Conservation (phyloP, 2,888 invertebrate genomes). For the Rapana venosa region DNA sequence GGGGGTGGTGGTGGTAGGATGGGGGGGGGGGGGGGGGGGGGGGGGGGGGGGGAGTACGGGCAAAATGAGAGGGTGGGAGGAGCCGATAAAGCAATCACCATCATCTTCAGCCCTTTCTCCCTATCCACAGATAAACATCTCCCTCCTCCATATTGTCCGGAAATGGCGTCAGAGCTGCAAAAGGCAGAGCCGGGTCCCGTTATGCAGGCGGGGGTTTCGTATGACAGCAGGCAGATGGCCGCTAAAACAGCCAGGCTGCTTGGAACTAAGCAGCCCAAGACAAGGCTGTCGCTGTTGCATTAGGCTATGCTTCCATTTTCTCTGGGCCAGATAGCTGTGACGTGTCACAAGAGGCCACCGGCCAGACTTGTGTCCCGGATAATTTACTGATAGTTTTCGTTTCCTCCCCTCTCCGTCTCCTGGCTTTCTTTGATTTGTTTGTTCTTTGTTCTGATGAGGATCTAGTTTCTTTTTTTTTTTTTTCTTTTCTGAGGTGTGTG, state of each 20-base stretch:
- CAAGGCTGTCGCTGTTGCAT: conserved; percentile 21
- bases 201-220: conserved; percentile 31
- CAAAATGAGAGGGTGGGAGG: background rate
- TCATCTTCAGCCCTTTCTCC: background rate
- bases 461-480: background rate
- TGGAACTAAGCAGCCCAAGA: conserved; percentile 27
- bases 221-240: conserved; percentile 43
- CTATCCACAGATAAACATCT: background rate
- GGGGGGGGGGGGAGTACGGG: background rate
- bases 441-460: background rate
- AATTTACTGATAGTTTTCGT: background rate
- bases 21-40: background rate
- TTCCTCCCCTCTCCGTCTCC: background rate
- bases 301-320: conserved; percentile 34
- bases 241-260: conserved; percentile 16
- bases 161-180: background rate
- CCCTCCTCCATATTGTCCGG: background rate
- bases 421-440: background rate
- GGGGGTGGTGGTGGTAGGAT: background rate
- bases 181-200: conserved; percentile 7
- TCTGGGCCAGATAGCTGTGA: conserved; percentile 15
- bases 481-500: background rate
- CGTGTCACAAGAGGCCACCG: background rate
- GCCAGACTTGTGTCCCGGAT: background rate
- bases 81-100: background rate